Evolutionary conservation across 2,797 vertebrate genomes (phyloP), one percentile per base, ranked within the genome.

Genomic region (Florisuga fusca): DNA sequence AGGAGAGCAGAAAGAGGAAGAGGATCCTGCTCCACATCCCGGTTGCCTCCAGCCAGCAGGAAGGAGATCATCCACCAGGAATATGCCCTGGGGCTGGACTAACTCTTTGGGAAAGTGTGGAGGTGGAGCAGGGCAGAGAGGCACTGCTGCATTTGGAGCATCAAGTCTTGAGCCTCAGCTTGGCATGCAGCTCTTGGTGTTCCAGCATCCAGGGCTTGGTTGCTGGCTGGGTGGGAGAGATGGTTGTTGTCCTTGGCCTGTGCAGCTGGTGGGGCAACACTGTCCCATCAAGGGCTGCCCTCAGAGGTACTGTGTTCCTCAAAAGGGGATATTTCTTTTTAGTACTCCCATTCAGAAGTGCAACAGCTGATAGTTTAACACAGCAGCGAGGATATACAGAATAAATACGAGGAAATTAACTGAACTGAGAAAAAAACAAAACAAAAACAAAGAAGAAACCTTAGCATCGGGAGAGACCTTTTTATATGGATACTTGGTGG

Each of bases 141-240:
- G 50, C n/a, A 25, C 26, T 78, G 50, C 17, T 88, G 62, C 41
- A 53, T 6, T 50, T 22, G 50, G 41, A 86, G n/a, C 15, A 83
- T 14, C 33, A 59, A 36, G 17, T 5, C 45, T 58, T 0, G 0
- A 74, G 45, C 10, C 18, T 12, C 8, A 5, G 14, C 22, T 26
- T 45, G 68, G 11, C n/a, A 22, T 0, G 5, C 20, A 86, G 38
- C 10, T 64, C 33, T 61, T 33, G 38, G 36, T 0, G 1, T 68
- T 62, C 23, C 0, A 27, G 51, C 29, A 63, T n/a, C 51, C 34
- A 54, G n/a, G 72, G 19, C 15, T 80, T 5, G 1, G 59, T 4
- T 1, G 18, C 21, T n/a, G 29, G 11, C 46, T 25, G 4, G 0
- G 38, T 5, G 11, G 36, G 18, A 77, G 85, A 67, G 21, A 19